Conservation (phyloP, 1,140 invertebrate genomes). For the Leptoteleia sp. region DNA sequence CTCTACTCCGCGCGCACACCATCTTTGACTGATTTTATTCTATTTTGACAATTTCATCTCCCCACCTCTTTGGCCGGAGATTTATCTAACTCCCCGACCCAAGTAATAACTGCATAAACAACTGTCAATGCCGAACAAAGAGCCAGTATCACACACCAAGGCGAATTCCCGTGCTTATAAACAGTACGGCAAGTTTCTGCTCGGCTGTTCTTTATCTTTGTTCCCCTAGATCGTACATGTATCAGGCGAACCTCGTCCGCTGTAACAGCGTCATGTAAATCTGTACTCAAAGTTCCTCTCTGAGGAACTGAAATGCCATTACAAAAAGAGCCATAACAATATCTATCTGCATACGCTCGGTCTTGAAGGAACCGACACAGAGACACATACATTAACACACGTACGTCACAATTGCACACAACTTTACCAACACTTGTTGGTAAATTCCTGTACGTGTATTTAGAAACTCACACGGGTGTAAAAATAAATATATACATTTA, state of each 20-base stretch:
- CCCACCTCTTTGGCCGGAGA: constrained; percentile 3
- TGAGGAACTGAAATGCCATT: constrained; percentile 55
- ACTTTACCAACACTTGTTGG: too few relatives aligned
- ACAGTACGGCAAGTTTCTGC: too few relatives aligned
- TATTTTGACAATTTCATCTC: constrained; percentile 3
- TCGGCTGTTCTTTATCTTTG: constrained; percentile 26
- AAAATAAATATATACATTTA: too few relatives aligned
- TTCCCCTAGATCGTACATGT: neutral
- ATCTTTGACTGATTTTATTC: too few relatives aligned
- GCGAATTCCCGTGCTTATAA: constrained; percentile 24
- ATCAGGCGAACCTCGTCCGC: constrained; percentile 26
- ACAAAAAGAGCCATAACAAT: constrained; percentile 69
- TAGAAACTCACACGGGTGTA: too few relatives aligned
- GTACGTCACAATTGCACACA: too few relatives aligned
- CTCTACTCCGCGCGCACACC: too few relatives aligned
- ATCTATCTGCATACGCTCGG: constrained; percentile 52
- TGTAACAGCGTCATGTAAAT: constrained; percentile 64
- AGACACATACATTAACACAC: neutral
- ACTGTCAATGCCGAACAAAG: constrained; percentile 56
- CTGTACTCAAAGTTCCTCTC: constrained; percentile 48
- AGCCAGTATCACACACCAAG: constrained; percentile 30
- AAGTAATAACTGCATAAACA: constrained; percentile 60
- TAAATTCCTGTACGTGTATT: too few relatives aligned
- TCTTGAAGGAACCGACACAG: neutral
- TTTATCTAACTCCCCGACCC: constrained; percentile 31